A percentile compares a stretch with the other conserved stretches of the same genome.
These are phyloP conservation scores for Diglossa cyanea DNA, from an alignment of 2,797 vertebrate species.

Conservation along the genomic window DNA sequence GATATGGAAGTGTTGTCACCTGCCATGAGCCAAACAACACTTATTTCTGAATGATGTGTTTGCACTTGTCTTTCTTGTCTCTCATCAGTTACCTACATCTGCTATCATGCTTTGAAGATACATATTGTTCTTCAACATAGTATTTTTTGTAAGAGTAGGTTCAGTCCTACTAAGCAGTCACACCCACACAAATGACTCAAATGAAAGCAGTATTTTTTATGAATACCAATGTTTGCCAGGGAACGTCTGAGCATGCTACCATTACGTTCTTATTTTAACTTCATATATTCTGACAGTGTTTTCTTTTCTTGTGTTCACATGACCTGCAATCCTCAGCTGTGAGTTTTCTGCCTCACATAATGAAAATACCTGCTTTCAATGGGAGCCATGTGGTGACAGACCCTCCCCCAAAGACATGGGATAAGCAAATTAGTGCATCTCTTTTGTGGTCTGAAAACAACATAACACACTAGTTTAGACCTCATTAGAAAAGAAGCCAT, in stretches of 20 bases:
- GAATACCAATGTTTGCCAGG: constrained; percentile 25
- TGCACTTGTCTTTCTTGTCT: constrained; percentile 41
- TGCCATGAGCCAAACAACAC: constrained; percentile 31
- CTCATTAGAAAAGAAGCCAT: background rate
- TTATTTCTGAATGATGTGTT: constrained; percentile 59
- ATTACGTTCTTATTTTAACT: constrained; percentile 37
- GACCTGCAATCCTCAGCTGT: background rate
- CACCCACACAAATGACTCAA: constrained; percentile 57
- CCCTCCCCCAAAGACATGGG: background rate
- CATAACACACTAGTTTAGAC: background rate
- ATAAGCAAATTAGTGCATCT: background rate
- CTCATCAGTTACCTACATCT: constrained; percentile 19
- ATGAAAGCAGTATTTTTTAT: constrained; percentile 49
- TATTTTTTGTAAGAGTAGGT: constrained; percentile 33
- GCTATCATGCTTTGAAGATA: constrained; percentile 10
- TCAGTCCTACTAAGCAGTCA: constrained; percentile 53
- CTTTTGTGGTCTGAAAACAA: background rate
- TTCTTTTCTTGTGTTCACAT: background rate
- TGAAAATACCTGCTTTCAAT: background rate
- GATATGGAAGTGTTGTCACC: background rate
- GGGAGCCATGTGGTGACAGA: background rate
- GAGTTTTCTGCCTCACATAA: background rate
- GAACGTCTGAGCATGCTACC: constrained; percentile 23
- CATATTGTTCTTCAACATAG: constrained; percentile 39
- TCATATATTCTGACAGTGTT: background rate